Evolutionary conservation across 2,888 invertebrate genomes (phyloP).

Genomic region (Cistogaster globosa): DNA sequence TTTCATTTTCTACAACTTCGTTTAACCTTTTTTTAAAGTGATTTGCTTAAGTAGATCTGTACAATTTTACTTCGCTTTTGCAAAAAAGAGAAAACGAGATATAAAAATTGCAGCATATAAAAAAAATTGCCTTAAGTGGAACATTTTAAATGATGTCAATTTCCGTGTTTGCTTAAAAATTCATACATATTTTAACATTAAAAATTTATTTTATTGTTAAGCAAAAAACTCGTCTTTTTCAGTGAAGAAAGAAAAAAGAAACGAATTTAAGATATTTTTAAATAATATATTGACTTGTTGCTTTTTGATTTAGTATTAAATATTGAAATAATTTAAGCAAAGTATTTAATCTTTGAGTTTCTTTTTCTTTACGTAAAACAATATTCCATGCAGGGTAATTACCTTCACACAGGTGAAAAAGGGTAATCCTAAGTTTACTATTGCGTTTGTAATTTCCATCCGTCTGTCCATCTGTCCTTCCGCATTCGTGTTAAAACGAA

Average conservation of each 20-base stretch:
- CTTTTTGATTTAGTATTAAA: too few relatives aligned
- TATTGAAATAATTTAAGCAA: too few relatives aligned
- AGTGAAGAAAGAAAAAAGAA: background rate
- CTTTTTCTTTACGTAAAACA: too few relatives aligned
- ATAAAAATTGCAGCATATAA: background rate
- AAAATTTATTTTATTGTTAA: slow-evolving; percentile 11
- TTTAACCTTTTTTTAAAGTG: slow-evolving; percentile 9
- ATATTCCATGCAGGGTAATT: too few relatives aligned
- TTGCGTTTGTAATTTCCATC: too few relatives aligned
- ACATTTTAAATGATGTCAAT: slow-evolving; percentile 68
- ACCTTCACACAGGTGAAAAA: too few relatives aligned
- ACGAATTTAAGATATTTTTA: slow-evolving; percentile 1
- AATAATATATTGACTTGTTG: background rate
- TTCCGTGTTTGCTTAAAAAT: slow-evolving; percentile 58
- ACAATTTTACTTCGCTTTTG: slow-evolving; percentile 6
- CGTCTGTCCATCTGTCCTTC: too few relatives aligned
- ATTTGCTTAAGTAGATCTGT: slow-evolving; percentile 12
- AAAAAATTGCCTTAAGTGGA: slow-evolving; percentile 60
- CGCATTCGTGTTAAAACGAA: too few relatives aligned
- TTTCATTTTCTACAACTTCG: slow-evolving; percentile 8
- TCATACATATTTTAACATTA: slow-evolving; percentile 54
- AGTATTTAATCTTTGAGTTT: too few relatives aligned
- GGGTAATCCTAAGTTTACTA: too few relatives aligned
- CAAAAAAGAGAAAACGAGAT: background rate
- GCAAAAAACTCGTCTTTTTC: background rate